Conservation (phyloP, 2,797 vertebrate genomes). For the Neosalanx taihuensis region DNA sequence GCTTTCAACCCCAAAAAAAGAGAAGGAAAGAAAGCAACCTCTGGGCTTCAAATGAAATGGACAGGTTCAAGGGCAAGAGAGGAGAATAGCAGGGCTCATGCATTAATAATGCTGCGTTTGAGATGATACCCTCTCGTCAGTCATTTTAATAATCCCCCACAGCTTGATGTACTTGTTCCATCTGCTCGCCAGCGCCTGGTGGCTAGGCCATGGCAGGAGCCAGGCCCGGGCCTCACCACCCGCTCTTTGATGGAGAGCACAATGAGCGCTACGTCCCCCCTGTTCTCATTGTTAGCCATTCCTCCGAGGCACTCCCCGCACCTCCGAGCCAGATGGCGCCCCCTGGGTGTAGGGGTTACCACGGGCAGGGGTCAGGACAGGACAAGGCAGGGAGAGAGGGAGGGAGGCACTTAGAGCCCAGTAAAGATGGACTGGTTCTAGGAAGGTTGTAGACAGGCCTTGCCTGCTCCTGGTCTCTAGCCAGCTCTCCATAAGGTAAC, state of each 20-base stretch:
- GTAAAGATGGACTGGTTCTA: slow-evolving; percentile 60
- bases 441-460: slow-evolving; percentile 58
- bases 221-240: slow-evolving; percentile 65
- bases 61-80: slow-evolving; percentile 78
- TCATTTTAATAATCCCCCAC: slow-evolving; percentile 86
- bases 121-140: slow-evolving; percentile 81
- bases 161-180: slow-evolving; percentile 86
- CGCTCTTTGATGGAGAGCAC: slow-evolving; percentile 78
- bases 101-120: slow-evolving; percentile 83
- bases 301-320: slow-evolving; percentile 21
- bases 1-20: slow-evolving; percentile 36
- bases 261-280: slow-evolving; percentile 67
- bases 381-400: slow-evolving; percentile 58
- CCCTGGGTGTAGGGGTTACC: slow-evolving; percentile 70
- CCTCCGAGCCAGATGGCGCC: slow-evolving; percentile 76
- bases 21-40: slow-evolving; percentile 32
- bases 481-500: slow-evolving; percentile 30
- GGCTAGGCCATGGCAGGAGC: slow-evolving; percentile 65
- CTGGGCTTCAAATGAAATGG: slow-evolving; percentile 59
- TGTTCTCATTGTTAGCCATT: slow-evolving; percentile 66
- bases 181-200: slow-evolving; percentile 77
- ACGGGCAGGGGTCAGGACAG: slow-evolving; percentile 63
- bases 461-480: slow-evolving; percentile 45
- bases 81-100: slow-evolving; percentile 77
- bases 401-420: slow-evolving; percentile 64